Percentiles rank a stretch among this genome's conserved stretches.
These are phyloP conservation scores for Sebastes steindachneri DNA, from an alignment of 2,797 vertebrate genomes.

Conservation along the genomic window DNA sequence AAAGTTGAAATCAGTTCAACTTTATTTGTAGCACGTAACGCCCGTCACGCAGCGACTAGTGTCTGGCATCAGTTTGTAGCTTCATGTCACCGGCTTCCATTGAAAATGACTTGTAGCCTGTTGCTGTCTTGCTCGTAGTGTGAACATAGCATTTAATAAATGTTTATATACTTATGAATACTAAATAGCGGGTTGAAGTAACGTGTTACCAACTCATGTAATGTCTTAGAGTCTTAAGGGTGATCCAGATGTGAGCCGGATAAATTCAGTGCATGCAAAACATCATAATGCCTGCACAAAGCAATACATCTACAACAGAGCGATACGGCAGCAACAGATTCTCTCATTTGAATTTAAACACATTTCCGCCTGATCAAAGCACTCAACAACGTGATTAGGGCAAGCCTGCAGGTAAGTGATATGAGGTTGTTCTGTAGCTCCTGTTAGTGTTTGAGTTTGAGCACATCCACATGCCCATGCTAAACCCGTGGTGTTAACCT, in stretches of 20 bases:
- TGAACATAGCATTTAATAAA: background rate
- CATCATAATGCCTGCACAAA: constrained; percentile 2
- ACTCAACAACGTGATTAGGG: background rate
- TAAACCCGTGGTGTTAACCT: constrained; percentile 49
- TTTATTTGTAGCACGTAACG: too few species aligned
- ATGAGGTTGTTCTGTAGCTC: constrained; percentile 18
- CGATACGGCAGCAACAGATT: constrained; percentile 2
- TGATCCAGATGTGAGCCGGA: background rate
- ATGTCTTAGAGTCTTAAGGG: background rate
- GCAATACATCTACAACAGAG: background rate
- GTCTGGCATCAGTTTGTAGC: background rate
- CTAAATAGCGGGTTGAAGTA: background rate
- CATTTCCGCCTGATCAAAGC: constrained; percentile 19
- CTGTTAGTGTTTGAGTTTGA: constrained; percentile 14
- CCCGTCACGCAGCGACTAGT: background rate
- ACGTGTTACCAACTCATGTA: background rate
- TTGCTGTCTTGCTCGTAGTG: background rate
- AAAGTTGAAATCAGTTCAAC: too few species aligned
- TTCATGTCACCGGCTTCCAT: background rate
- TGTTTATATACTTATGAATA: background rate
- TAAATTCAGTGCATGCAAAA: background rate
- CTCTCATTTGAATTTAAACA: constrained; percentile 39
- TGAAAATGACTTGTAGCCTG: background rate
- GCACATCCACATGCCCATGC: constrained; percentile 23
- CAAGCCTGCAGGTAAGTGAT: constrained; percentile 14